These are phyloP conservation scores for Sipha flava DNA, from an alignment of 1,140 invertebrate species.

Conservation along the genomic window DNA sequence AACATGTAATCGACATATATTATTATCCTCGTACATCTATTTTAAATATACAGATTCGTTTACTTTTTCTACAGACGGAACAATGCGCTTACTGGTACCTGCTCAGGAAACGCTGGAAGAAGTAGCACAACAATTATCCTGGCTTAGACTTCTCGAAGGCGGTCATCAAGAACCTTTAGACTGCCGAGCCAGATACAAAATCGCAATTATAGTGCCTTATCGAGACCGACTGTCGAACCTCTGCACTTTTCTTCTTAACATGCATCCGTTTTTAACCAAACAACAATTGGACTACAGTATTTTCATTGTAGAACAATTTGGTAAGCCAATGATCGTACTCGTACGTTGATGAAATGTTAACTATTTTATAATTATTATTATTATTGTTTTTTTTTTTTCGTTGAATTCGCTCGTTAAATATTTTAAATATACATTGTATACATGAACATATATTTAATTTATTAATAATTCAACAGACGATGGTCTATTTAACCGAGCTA, in stretches of 20 bases:
- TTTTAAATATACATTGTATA: too few species aligned
- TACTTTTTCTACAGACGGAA: conserved; percentile 34
- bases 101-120: conserved; percentile 19
- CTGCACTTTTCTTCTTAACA: conserved; percentile 70
- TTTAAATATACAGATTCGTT: too few species aligned
- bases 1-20: too few species aligned
- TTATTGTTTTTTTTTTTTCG: neutral
- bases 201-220: conserved; percentile 84
- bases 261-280: conserved; percentile 81
- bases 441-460: too few species aligned
- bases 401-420: too few species aligned
- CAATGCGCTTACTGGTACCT: conserved; percentile 34
- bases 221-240: conserved; percentile 78
- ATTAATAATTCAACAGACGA: conserved; percentile 48
- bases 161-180: conserved; percentile 66
- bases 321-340: conserved; percentile 42
- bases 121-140: conserved; percentile 21
- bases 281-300: conserved; percentile 90
- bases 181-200: conserved; percentile 64
- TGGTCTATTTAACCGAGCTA: conserved; percentile 78
- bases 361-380: neutral
- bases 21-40: too few species aligned
- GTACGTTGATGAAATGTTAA: neutral
- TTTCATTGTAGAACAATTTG: conserved; percentile 87
- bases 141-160: conserved; percentile 50